phyloP scores from a whole-genome alignment of 2,797 vertebrate species.

The Dipus sagitta region DNA sequence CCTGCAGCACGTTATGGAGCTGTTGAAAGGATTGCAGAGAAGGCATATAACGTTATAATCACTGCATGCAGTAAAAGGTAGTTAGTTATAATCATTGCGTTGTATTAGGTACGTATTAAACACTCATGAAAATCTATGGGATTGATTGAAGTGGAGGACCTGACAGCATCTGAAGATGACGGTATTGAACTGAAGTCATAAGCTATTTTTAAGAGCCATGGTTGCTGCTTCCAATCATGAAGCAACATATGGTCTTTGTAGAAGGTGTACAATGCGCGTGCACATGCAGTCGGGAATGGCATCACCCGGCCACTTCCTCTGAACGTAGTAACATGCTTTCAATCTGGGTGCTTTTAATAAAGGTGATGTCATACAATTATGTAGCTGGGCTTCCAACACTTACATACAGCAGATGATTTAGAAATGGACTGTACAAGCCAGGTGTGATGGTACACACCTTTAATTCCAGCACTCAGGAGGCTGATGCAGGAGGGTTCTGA shows the following conservation, averaged over 20 bases:
- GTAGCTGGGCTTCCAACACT: conserved; percentile 24
- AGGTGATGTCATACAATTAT: neutral
- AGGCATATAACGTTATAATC: neutral
- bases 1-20: neutral
- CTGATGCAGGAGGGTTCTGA: neutral
- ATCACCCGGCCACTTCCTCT: neutral
- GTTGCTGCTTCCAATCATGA: conserved; percentile 21
- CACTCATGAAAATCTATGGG: neutral
- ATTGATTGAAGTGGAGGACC: neutral
- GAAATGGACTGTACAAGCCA: neutral
- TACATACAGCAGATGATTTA: neutral
- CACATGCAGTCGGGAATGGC: neutral
- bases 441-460: neutral
- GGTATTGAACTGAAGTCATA: neutral
- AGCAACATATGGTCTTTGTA: neutral
- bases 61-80: neutral
- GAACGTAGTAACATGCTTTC: neutral
- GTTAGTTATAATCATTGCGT: conserved; percentile 1
- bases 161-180: neutral
- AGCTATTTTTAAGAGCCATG: neutral
- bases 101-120: neutral
- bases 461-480: neutral
- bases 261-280: neutral
- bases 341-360: neutral
- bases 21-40: conserved; percentile 6